A percentile compares a stretch with the other conserved stretches of the same genome.
Evolutionary conservation across 1,140 invertebrate species (phyloP).

Genomic region (Camponotus floridanus): DNA sequence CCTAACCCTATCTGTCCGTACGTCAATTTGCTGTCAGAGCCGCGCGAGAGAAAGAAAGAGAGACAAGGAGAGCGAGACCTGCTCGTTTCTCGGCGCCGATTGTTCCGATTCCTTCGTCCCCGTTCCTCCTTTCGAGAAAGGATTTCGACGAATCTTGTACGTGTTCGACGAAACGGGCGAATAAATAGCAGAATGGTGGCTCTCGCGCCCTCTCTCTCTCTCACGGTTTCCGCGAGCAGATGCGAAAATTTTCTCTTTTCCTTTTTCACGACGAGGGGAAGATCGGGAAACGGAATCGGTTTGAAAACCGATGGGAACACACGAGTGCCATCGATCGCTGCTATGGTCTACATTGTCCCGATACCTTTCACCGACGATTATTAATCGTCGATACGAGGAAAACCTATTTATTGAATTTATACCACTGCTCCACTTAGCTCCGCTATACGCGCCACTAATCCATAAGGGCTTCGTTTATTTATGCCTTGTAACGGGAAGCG

Average conservation of each 20-base stretch:
- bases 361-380: not conserved
- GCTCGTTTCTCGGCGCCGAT: too few relatives aligned
- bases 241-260: not conserved
- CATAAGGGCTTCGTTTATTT: constrained; percentile 46
- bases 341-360: not conserved
- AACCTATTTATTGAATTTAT: constrained; percentile 52
- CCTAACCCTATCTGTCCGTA: constrained; percentile 50
- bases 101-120: not conserved
- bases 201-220: constrained; percentile 45
- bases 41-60: not conserved
- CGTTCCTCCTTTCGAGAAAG: constrained; percentile 30
- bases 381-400: constrained; percentile 27
- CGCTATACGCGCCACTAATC: constrained; percentile 24
- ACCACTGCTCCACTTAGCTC: constrained; percentile 44
- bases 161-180: not conserved
- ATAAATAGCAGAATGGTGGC: not conserved
- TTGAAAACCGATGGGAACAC: not conserved
- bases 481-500: not conserved
- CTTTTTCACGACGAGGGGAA: too few relatives aligned
- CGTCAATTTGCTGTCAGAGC: constrained; percentile 45
- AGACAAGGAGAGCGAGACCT: not conserved
- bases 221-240: not conserved
- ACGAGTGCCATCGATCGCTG: constrained; percentile 33
- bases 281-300: constrained; percentile 1
- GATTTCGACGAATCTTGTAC: not conserved